Evolutionary conservation across 1,140 invertebrate species (phyloP), one percentile per base, ranked within the genome.

Genomic region (Bursaphelenchus mucronatus): DNA sequence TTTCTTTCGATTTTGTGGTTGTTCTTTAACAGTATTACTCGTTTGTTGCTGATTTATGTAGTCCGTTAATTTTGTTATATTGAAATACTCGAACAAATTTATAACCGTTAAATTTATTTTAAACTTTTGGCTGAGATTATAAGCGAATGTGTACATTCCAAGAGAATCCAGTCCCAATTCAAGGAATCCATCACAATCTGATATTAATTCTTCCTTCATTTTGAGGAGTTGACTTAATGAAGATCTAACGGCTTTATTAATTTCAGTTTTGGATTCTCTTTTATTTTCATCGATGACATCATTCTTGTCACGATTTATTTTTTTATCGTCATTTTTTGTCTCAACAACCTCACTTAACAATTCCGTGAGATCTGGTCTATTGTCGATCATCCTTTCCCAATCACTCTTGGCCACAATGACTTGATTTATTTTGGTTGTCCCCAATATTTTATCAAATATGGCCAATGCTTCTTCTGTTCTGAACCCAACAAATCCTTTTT

Each of bases 131-230:
- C 52, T 66, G 8, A 70, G 44, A 17, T 57, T 21, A 11, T 66
- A 47, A 5, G 63, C 19, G 5, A 70, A 49, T 0, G 11, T 39
- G 41, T 73, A 67, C 30, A 70, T 15, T 15, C 39, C 43, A 10
- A 70, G 58, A 13, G 68, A 70, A 47, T 70, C 68, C 7, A 70
- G 30, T n/a, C 68, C 68, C 6, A 73, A 30, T 54, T 70, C 68
- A 51, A 69, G 71, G 44, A 69, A 69, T 41, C 69, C 68, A 8
- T 39, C 47, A 30, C 5, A 3, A 15, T 19, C 30, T 3, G 13
- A 15, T 11, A 57, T 19, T 3, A 67, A n/a, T 8, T 15, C 15
- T 17, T 43, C 57, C 13, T 59, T 39, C 57, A 59, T 30, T n/a
- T 56, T 44, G 57, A 46, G n/a, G 19, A 62, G n/a, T 3, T 61